These are phyloP conservation scores for Danio albolineatus DNA, from an alignment of 2,797 vertebrate species.

Conservation along the genomic window DNA sequence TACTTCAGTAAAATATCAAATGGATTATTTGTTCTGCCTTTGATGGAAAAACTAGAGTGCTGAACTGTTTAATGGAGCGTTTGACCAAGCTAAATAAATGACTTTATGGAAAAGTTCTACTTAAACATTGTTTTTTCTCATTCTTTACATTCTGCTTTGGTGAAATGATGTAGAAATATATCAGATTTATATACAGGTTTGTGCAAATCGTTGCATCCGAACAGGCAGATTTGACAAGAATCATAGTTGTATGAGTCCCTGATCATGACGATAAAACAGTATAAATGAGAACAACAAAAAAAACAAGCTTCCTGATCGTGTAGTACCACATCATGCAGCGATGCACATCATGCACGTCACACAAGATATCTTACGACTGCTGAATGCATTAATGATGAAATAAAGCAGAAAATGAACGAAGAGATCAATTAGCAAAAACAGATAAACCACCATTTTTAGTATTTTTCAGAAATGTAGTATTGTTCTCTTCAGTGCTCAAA, in stretches of 20 bases:
- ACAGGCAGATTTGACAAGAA: constrained; percentile 43
- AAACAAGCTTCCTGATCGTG: neutral
- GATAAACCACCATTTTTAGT: too few relatives aligned
- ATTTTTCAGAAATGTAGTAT: too few relatives aligned
- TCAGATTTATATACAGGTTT: constrained; percentile 52
- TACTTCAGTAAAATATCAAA: neutral
- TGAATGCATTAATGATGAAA: neutral
- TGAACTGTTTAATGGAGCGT: neutral
- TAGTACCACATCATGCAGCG: constrained; percentile 1
- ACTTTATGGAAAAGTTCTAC: too few relatives aligned
- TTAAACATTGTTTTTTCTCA: too few relatives aligned
- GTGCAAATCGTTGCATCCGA: constrained; percentile 56
- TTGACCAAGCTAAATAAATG: neutral
- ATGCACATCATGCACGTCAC: neutral
- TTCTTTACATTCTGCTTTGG: constrained; percentile 17
- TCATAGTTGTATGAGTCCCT: constrained; percentile 53
- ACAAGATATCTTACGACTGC: neutral
- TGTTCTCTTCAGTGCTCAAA: too few relatives aligned
- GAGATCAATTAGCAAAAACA: too few relatives aligned
- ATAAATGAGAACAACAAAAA: constrained; percentile 39
- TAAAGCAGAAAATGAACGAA: neutral
- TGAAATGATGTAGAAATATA: constrained; percentile 30
- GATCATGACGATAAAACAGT: constrained; percentile 44
- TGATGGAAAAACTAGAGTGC: constrained; percentile 3
- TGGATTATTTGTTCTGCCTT: neutral